Conservation (phyloP, 2,888 invertebrate species). For the Leptopterna dolabrata region DNA sequence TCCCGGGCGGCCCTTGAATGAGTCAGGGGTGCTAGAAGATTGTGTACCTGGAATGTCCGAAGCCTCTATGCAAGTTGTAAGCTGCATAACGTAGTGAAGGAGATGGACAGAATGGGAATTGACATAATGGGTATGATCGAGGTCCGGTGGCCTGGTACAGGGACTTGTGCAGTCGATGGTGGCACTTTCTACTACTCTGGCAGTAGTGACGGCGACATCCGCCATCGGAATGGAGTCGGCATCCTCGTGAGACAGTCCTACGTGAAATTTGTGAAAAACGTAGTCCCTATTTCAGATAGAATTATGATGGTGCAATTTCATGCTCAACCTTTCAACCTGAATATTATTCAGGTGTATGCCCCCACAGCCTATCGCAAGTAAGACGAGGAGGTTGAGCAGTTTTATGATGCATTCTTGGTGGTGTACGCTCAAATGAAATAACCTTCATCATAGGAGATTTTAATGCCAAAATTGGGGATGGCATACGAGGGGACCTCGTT, state of each 20-base stretch:
- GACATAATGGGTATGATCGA: conserved; percentile 3
- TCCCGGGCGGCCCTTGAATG: not conserved
- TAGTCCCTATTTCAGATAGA: not conserved
- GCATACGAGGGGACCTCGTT: not conserved
- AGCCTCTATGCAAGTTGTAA: conserved; percentile 1
- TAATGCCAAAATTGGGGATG: conserved; percentile 5
- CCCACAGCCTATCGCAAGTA: not conserved
- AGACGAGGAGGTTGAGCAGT: not conserved
- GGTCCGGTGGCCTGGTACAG: conserved; percentile 26
- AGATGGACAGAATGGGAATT: not conserved
- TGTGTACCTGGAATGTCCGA: conserved; percentile 1
- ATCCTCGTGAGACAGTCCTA: not conserved
- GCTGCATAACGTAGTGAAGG: not conserved
- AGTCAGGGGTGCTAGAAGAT: conserved; percentile 11
- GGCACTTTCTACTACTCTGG: conserved; percentile 23
- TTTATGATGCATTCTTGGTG: conserved; percentile 6
- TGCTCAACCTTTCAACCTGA: conserved; percentile 26
- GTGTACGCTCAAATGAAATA: not conserved
- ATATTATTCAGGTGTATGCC: conserved; percentile 15
- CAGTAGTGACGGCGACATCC: conserved; percentile 18
- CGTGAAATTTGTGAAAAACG: not conserved
- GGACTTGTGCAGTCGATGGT: conserved; percentile 20
- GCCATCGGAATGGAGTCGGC: conserved; percentile 10
- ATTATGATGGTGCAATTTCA: conserved; percentile 5
- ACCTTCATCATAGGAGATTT: conserved; percentile 8